These are phyloP conservation scores for Oreotrochilus melanogaster DNA, from an alignment of 2,113 vertebrate genomes.

Conservation along the genomic window DNA sequence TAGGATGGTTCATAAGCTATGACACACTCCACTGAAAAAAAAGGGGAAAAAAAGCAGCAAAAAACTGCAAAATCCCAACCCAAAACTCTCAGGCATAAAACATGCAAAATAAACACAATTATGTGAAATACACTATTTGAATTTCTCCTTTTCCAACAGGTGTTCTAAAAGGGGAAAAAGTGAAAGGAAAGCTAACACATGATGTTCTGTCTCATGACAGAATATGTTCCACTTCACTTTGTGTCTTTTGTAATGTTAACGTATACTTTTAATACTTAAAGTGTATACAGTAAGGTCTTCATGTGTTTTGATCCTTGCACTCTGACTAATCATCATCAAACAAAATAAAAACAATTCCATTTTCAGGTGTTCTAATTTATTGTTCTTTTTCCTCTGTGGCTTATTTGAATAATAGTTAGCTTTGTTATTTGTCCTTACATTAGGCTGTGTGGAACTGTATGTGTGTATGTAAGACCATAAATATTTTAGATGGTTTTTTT, in stretches of 20 bases:
- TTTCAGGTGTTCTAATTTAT: neutral
- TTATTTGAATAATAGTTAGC: neutral
- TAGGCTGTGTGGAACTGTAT: neutral
- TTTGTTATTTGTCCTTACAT: neutral
- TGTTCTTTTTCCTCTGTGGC: neutral
- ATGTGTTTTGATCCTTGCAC: neutral
- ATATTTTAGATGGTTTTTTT: neutral
- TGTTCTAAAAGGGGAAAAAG: neutral
- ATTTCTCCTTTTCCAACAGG: neutral
- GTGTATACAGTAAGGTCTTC: neutral
- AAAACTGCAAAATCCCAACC: too few relatives aligned
- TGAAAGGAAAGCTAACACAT: neutral
- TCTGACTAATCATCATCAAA: neutral
- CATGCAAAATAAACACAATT: neutral
- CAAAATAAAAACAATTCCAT: neutral
- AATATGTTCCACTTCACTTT: neutral
- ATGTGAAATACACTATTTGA: neutral
- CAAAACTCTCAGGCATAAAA: neutral
- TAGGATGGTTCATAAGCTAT: neutral
- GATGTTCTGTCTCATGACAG: neutral
- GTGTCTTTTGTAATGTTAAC: neutral
- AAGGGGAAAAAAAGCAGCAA: neutral
- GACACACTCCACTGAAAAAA: neutral
- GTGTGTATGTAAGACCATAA: neutral
- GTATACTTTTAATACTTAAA: neutral